Evolutionary conservation across 2,888 invertebrate genomes (phyloP), one percentile per base, ranked within the genome.

Genomic region (Lycaena phlaeas): DNA sequence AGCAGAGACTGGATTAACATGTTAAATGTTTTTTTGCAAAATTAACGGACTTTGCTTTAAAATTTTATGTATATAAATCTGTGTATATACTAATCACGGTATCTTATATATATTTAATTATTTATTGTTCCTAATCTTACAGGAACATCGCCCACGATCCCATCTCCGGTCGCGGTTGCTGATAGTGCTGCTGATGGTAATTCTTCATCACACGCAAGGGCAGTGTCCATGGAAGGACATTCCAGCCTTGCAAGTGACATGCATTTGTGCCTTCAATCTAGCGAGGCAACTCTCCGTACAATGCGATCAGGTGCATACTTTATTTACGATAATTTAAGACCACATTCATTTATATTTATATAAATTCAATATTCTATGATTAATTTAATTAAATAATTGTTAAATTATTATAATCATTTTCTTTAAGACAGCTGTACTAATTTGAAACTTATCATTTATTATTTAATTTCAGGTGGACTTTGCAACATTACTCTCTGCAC

Each of bases 201-300:
- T 59, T 11, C 42, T 49, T 27, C 47, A 66, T 40, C 53, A 54
- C 27, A 61, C 81, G 12, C 68, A 73, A 37, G 90, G 89, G 14
- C 92, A 93, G 61, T 96, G 96, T 73, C 95, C 96, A 1, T 95
- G 95, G 95, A 91, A 92, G 56, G 86, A 88, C 44, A 89, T 91
- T 46, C 86, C 91, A 14, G 85, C 87, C 36, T 87, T 96, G 45
- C 93, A 94, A 61, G 88, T 92, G 36, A 90, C 93, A 31, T 96
- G 96, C 70, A 88, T 95, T 45, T 96, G 96, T 76, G 94, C 95
- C 47, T 91, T 92, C 70, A 95, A 95, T 68, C 85, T 94, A 47
- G 94, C 92, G 29, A 88, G 90, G 54, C 94, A 95, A 67, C 85
- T 96, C 9, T 94, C 94, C 22, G 92, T 96, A 49, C 95, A 96